These are phyloP conservation scores for Lithobius niger DNA, from an alignment of 1,140 invertebrate genomes.

Conservation along the genomic window DNA sequence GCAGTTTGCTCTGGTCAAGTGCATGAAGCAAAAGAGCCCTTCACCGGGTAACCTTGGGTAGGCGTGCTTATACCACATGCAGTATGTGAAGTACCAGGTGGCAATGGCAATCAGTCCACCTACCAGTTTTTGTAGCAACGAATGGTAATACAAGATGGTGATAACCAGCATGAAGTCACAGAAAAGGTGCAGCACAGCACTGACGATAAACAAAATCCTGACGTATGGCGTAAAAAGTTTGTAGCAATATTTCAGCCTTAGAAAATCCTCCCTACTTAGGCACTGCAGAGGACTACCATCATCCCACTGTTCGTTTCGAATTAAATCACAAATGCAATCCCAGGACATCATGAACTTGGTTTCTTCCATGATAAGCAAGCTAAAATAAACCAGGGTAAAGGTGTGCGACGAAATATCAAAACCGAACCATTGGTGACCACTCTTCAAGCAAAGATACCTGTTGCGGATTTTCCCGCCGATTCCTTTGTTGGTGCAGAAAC, in stretches of 20 bases:
- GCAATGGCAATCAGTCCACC: constrained; percentile 70
- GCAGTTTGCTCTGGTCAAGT: too few relatives aligned
- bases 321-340: constrained; percentile 71
- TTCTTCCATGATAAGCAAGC: constrained; percentile 81
- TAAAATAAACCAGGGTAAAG: constrained; percentile 86
- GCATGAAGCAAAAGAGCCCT: too few relatives aligned
- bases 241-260: constrained; percentile 53
- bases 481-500: constrained; percentile 54
- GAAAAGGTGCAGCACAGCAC: constrained; percentile 63
- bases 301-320: constrained; percentile 52
- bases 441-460: constrained; percentile 47
- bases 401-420: constrained; percentile 92
- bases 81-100: constrained; percentile 85
- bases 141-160: constrained; percentile 90
- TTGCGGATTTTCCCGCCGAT: constrained; percentile 18
- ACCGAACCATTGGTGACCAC: constrained; percentile 70
- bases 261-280: constrained; percentile 51
- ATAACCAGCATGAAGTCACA: constrained; percentile 89
- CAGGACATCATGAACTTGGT: constrained; percentile 69
- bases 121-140: constrained; percentile 85
- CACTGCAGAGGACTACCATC: constrained; percentile 40
- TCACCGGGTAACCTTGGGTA: constrained; percentile 56
- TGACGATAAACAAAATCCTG: constrained; percentile 56
- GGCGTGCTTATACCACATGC: constrained; percentile 54
- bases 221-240: constrained; percentile 67